Evolutionary conservation across 2,888 invertebrate genomes (phyloP).

Genomic region (Drosophila tripunctata): DNA sequence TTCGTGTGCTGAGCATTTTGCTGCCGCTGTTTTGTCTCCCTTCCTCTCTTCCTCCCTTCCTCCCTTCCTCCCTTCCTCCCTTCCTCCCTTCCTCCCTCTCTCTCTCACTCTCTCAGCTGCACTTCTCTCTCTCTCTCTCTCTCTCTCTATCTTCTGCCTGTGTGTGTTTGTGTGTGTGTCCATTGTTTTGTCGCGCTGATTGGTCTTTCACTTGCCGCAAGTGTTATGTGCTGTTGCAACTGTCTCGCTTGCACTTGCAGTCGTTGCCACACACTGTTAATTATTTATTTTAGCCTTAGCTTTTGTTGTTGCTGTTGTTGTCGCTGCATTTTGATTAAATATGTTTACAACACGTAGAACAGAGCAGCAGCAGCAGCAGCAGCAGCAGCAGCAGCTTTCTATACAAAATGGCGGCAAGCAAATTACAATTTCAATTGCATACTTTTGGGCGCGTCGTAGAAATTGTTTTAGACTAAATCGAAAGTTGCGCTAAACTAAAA

Average conservation of each 20-base stretch:
- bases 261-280: conserved; percentile 59
- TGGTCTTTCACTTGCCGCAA: conserved; percentile 65
- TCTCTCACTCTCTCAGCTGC: no score
- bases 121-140: no score
- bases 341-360: conserved; percentile 13
- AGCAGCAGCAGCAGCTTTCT: no score
- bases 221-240: conserved; percentile 32
- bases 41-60: background rate
- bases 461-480: no score
- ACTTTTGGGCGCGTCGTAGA: conserved; percentile 23
- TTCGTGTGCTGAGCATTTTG: conserved; percentile 19
- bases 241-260: conserved; percentile 47
- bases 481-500: no score
- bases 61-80: background rate
- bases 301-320: conserved; percentile 25
- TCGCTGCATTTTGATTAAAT: conserved; percentile 48
- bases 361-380: no score
- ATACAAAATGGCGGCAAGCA: conserved; percentile 57
- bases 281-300: conserved; percentile 66
- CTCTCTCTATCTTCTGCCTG: background rate
- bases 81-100: background rate
- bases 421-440: conserved; percentile 26
- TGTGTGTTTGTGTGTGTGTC: conserved; percentile 44
- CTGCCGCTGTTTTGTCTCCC: background rate
- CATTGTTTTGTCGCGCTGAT: conserved; percentile 77